Conservation (phyloP, 1,140 invertebrate species). For the Panulirus ornatus region DNA sequence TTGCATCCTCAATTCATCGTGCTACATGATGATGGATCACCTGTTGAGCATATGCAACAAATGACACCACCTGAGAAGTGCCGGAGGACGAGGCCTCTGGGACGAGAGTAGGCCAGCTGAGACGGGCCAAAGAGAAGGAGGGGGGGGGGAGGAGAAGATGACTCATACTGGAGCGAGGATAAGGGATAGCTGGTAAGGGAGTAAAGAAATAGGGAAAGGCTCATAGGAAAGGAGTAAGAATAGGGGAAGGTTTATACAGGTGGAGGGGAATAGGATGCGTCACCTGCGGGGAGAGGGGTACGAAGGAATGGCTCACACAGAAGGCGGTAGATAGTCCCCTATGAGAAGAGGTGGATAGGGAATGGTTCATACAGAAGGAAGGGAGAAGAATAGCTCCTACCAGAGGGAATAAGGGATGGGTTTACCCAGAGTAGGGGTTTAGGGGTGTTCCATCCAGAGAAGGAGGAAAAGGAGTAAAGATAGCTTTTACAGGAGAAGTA, state of each 20-base stretch:
- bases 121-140: not conserved
- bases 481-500: not conserved
- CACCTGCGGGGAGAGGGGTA: not conserved
- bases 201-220: not conserved
- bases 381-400: not conserved
- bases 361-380: not conserved
- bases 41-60: conserved; percentile 63
- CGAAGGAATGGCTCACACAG: not conserved
- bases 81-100: not conserved
- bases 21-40: conserved; percentile 62
- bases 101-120: not conserved
- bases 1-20: conserved; percentile 61
- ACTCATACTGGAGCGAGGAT: not conserved
- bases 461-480: not conserved
- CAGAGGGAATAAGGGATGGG: not conserved
- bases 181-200: not conserved
- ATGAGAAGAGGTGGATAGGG: too few relatives aligned
- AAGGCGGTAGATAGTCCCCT: too few relatives aligned
- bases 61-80: conserved; percentile 47
- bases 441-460: not conserved
- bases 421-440: too few relatives aligned
- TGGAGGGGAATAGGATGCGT: not conserved
- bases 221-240: not conserved
- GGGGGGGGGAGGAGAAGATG: not conserved
- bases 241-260: not conserved